Evolutionary conservation across 2,113 vertebrate genomes (phyloP).

Genomic region (Vireo altiloquus): DNA sequence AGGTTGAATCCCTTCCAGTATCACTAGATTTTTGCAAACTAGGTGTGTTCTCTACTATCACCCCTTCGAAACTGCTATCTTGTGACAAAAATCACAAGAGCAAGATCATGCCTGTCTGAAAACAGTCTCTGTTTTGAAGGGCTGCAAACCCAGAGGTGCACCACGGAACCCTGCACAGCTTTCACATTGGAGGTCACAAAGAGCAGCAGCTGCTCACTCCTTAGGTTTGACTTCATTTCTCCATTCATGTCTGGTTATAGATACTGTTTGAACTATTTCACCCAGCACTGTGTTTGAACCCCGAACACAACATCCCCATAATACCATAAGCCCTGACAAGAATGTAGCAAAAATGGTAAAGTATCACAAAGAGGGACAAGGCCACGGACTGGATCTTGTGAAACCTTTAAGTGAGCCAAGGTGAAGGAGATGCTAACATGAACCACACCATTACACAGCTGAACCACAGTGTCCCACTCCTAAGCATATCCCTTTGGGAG

Average conservation of each 20-base stretch:
- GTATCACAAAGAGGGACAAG: background rate
- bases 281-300: background rate
- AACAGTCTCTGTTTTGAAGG: background rate
- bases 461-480: background rate
- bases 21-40: background rate
- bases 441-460: rapidly evolving
- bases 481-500: rapidly evolving
- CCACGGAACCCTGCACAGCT: rapidly evolving
- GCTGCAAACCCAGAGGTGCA: background rate
- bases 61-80: background rate
- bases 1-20: background rate
- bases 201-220: background rate
- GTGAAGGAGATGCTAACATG: background rate
- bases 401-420: background rate
- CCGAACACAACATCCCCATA: background rate
- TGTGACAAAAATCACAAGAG: background rate
- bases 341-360: background rate
- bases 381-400: background rate
- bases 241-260: background rate
- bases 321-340: background rate
- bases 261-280: background rate
- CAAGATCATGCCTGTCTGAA: background rate
- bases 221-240: background rate
- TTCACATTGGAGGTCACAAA: background rate
- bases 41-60: background rate